A percentile compares a stretch with the other conserved stretches of the same genome.
Evolutionary conservation across 2,888 invertebrate genomes (phyloP).

Genomic region (Patella ulyssiponensis): DNA sequence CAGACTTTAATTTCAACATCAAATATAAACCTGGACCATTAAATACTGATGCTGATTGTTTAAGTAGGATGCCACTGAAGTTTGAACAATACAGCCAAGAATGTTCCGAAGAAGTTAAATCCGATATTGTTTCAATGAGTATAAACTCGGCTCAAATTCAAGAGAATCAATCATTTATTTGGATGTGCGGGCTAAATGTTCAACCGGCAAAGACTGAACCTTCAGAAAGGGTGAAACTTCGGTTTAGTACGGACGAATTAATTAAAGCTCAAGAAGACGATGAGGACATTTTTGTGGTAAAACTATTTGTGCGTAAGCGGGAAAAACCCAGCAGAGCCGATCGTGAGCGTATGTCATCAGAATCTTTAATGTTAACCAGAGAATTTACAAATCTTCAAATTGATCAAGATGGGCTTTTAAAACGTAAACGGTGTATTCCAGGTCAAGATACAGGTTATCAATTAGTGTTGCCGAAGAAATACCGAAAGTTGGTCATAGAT

Average conservation of each 20-base stretch:
- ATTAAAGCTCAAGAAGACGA: not conserved
- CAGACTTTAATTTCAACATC: not conserved
- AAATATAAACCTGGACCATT: conserved; percentile 20
- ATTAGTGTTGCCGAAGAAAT: conserved; percentile 12
- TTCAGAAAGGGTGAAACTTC: not conserved
- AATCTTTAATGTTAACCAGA: not conserved
- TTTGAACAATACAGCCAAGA: not conserved
- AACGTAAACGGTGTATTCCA: not conserved
- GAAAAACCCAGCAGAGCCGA: too few species aligned
- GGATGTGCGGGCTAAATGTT: not conserved
- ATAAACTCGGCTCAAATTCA: not conserved
- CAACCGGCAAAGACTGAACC: not conserved
- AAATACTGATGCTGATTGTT: conserved; percentile 32
- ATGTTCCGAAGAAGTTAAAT: not conserved
- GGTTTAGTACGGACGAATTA: not conserved
- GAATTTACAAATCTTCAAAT: not conserved
- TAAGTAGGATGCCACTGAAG: conserved; percentile 11
- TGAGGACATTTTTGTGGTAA: not conserved
- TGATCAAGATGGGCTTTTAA: conserved; percentile 19
- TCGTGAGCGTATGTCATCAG: not conserved
- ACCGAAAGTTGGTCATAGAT: not conserved
- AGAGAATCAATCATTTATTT: not conserved
- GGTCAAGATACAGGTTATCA: conserved; percentile 1
- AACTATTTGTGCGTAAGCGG: not conserved
- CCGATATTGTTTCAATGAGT: not conserved